Evolutionary conservation across 2,113 vertebrate species (phyloP), one percentile per base, ranked within the genome.

Genomic region (Phalacrocorax aristotelis): DNA sequence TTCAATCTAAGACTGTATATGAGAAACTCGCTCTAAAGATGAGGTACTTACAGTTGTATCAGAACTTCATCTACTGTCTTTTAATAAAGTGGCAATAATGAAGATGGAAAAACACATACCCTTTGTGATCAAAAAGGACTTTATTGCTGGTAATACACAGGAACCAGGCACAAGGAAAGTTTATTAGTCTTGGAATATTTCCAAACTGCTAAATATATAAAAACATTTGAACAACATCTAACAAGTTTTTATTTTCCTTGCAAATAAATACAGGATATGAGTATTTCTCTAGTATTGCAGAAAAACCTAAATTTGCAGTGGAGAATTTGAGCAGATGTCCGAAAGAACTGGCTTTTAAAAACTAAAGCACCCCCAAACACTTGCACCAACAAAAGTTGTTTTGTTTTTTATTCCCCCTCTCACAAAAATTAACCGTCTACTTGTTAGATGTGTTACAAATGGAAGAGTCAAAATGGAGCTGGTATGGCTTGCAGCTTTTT

Each of bases 401-500:
- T 90, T 79, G 66, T 76, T 93, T 93, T 78, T 90, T 58, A 44
- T 76, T 51, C 57, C 19, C 9, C 1, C 5, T 40, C 42, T 65
- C 71, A 20, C 60, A 89, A 93, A 91, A 92, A 90, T 87, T 66
- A 94, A 64, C 88, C 80, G 87, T 93, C 83, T 95, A 83, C 95
- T 95, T 89, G 75, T 95, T 94, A 93, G 72, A 71, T 79, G 42
- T 90, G 95, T 75, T 90, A 84, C 13, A 78, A 95, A 81, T 78
- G 80, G 79, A 70, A 57, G 92, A 83, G 49, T 7, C 3, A 9
- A 38, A 77, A 22, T 10, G 34, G 76, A 71, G 36, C 83, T 90
- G 83, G 34, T 90, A 52, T 92, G 90, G 64, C 48, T 94, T 80
- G 71, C 92, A 96, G 90, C 69, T 89, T 96, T 94, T 78, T 94